Base-by-base conservation (phyloP, 1,140 invertebrate genomes). In the Semibalanus balanoides region DNA sequence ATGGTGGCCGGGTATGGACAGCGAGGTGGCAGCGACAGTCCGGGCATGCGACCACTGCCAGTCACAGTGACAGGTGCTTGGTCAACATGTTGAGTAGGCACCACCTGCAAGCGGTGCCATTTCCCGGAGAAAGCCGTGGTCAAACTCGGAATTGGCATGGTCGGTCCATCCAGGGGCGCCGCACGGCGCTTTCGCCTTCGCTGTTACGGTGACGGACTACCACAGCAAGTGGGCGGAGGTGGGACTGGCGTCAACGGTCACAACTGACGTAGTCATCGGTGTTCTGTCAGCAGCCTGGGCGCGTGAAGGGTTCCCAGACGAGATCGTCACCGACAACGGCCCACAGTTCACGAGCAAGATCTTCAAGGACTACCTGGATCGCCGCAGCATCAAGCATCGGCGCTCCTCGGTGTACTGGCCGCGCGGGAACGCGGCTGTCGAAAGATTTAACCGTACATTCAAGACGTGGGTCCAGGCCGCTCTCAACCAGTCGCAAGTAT, bases 1-100 rank as follows among this genome's bases (percentile, higher is more conserved):
- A 27, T 80, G 79, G 79, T 80, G 77, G 75, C 79, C 79, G 27
- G 51, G 70, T 0, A 80, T 79, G 29, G 79, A 79, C 43, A 29
- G 28, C 0, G 31, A 76, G 22, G 79, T 79, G 3, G 77, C 79
- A 43, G 31, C 75, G 30, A 14, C 43, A 31, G 14, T 79, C 17
- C 28, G 76, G 27, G 31, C 30, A 28, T 79, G 79, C 75, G 27
- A 19, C 25, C n/a, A 43, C 30, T 78, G 77, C 30, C 74, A 78
- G 28, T n/a, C 22, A 14, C n/a, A 77, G 70, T 71, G 77, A 78
- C 35, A 76, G 40, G 74, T 77, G 0, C 25, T 51, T 43, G 14
- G 30, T 22, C 71, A 76, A 27, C 1, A 22, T n/a, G 35, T 77
- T 1, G 31, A 14, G 22, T 25, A 43, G 28, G 77, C 77, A n/a